Conservation (phyloP, 2,888 invertebrate species). For the Aphodius granarius region DNA sequence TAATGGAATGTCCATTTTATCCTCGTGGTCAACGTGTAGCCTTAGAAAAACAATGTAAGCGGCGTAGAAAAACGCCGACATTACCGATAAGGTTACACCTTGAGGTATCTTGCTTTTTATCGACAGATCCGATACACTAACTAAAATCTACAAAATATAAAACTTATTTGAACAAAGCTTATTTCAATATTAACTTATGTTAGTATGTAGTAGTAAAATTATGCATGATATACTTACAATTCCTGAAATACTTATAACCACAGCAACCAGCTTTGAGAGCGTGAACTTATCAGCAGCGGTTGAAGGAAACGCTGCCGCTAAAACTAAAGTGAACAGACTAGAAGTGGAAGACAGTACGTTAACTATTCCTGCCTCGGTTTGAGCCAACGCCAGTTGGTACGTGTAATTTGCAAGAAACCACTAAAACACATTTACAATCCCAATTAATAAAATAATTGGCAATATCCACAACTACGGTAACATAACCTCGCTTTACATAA, state of each 20-base stretch:
- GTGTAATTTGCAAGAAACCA: constrained; percentile 95
- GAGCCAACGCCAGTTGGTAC: constrained; percentile 84
- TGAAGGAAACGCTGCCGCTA: constrained; percentile 87
- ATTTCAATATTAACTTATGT: too few relatives aligned
- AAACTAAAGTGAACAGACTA: constrained; percentile 83
- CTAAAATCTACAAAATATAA: constrained; percentile 62
- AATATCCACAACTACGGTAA: background rate
- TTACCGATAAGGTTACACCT: constrained; percentile 79
- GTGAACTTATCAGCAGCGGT: constrained; percentile 81
- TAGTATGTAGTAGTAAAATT: too few relatives aligned
- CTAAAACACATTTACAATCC: constrained; percentile 57
- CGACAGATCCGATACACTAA: constrained; percentile 73
- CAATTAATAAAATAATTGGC: background rate
- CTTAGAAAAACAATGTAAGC: constrained; percentile 86
- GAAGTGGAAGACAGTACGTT: constrained; percentile 88
- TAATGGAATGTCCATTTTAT: constrained; percentile 91
- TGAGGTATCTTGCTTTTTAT: constrained; percentile 70
- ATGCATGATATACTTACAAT: constrained; percentile 66
- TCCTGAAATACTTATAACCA: constrained; percentile 75
- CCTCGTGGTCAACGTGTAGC: constrained; percentile 86
- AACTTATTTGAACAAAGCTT: too few relatives aligned
- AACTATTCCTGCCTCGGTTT: constrained; percentile 84
- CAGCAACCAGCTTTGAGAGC: constrained; percentile 80
- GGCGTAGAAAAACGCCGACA: constrained; percentile 89
- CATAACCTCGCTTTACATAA: background rate